A percentile compares a stretch with the other conserved stretches of the same genome.
Conservation (phyloP, 2,888 invertebrate species). For the Achlya flavicornis region DNA sequence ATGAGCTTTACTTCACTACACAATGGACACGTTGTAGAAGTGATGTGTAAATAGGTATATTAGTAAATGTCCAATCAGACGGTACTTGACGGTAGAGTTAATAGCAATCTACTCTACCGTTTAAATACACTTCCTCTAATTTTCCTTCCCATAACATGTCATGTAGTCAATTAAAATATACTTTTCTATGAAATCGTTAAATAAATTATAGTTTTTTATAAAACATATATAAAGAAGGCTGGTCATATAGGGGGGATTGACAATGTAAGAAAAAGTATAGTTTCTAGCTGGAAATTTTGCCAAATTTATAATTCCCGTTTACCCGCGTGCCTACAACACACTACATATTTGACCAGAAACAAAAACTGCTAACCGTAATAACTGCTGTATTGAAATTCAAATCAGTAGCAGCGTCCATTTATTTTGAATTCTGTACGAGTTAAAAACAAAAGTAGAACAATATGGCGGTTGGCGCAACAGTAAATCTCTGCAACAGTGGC, state of each 20-base stretch:
- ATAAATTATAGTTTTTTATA: no score
- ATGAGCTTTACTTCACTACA: conserved; percentile 23
- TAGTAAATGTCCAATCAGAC: not conserved
- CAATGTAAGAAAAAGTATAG: no score
- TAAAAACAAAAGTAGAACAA: conserved; percentile 70
- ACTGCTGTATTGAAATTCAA: conserved; percentile 75
- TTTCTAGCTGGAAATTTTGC: not conserved
- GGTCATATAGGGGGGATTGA: not conserved
- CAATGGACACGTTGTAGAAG: not conserved
- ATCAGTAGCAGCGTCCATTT: conserved; percentile 79
- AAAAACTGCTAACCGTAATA: conserved; percentile 77
- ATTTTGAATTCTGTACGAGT: conserved; percentile 76
- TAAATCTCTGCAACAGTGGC: conserved; percentile 77
- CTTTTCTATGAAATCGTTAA: no score
- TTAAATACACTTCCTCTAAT: no score
- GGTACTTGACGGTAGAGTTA: no score
- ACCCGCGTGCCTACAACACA: not conserved
- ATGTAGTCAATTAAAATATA: no score
- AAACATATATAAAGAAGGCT: no score
- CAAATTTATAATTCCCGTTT: not conserved
- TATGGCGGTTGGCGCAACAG: conserved; percentile 80
- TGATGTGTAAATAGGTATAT: not conserved
- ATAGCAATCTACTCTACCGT: not conserved
- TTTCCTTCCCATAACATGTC: no score
- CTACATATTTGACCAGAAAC: conserved; percentile 71